Percentiles rank a stretch among this genome's conserved stretches.
These are phyloP conservation scores for Eubucco bourcierii DNA, from an alignment of 2,113 vertebrate genomes.

Conservation along the genomic window DNA sequence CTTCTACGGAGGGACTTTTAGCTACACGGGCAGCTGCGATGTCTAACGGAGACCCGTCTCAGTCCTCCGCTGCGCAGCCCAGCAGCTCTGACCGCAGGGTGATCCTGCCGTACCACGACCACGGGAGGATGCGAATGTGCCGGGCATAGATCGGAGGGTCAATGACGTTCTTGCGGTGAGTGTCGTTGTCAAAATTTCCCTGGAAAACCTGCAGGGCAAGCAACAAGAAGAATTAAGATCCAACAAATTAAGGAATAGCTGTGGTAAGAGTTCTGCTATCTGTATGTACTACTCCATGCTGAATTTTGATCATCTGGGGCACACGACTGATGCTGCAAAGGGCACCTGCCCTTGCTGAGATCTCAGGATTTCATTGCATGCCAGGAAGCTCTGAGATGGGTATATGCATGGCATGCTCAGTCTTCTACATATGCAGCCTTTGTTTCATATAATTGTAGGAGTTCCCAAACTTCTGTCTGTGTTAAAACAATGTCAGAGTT, in stretches of 20 bases:
- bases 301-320: accelerated
- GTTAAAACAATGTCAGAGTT: background rate
- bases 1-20: slow-evolving; percentile 76
- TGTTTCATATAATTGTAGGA: background rate
- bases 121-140: slow-evolving; percentile 91
- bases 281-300: accelerated
- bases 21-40: slow-evolving; percentile 17
- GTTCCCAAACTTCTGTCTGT: background rate
- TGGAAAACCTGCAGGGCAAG: slow-evolving; percentile 88
- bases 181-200: slow-evolving; percentile 99
- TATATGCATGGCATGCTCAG: background rate
- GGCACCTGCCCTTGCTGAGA: background rate
- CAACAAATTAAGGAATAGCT: accelerated
- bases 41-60: slow-evolving; percentile 40
- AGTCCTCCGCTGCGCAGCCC: slow-evolving; percentile 92
- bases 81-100: slow-evolving; percentile 94
- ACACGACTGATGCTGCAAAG: accelerated
- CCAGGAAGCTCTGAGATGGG: background rate
- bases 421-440: background rate
- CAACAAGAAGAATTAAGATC: background rate
- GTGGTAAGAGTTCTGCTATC: accelerated
- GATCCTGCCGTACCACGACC: slow-evolving; percentile 98
- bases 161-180: slow-evolving; percentile 97
- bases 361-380: background rate
- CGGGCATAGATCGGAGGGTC: slow-evolving; percentile 90